phyloP scores from a whole-genome alignment of 2,113 vertebrate genomes.

The Rhineura floridana region DNA sequence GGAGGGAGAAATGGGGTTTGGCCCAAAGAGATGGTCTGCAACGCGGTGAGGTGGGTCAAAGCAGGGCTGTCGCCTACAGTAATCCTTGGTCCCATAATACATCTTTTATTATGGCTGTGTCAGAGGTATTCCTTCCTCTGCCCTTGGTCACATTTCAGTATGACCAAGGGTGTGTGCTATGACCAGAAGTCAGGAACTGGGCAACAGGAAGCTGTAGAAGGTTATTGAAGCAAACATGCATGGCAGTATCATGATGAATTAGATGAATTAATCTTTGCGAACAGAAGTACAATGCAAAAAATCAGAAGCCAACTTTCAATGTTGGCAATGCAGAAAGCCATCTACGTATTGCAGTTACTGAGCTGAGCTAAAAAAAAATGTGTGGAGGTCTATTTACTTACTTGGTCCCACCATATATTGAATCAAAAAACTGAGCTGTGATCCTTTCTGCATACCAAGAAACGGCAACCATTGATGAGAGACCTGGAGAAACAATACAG shows the following conservation, averaged over 20 bases:
- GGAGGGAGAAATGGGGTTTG: background rate
- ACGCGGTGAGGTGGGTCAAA: background rate
- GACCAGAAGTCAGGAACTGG: background rate
- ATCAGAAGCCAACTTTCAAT: background rate
- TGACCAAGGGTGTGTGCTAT: background rate
- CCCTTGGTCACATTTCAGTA: background rate
- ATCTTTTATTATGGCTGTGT: background rate
- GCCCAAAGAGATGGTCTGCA: background rate
- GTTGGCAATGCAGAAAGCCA: background rate
- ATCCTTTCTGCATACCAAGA: constrained; percentile 76
- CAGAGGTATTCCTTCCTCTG: background rate
- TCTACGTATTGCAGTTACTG: background rate
- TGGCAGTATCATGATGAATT: background rate
- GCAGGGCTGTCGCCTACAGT: background rate
- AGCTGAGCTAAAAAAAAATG: constrained; percentile 3
- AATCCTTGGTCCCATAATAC: background rate
- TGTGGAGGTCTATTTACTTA: constrained; percentile 50
- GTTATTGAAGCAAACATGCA: background rate
- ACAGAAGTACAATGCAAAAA: background rate
- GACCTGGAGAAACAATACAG: constrained; percentile 58
- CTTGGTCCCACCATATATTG: constrained; percentile 63
- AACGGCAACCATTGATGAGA: constrained; percentile 71
- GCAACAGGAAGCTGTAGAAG: background rate
- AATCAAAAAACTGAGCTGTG: constrained; percentile 72
- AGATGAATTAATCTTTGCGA: background rate